Conservation (phyloP, 2,113 vertebrate species). For the Pogona vitticeps region DNA sequence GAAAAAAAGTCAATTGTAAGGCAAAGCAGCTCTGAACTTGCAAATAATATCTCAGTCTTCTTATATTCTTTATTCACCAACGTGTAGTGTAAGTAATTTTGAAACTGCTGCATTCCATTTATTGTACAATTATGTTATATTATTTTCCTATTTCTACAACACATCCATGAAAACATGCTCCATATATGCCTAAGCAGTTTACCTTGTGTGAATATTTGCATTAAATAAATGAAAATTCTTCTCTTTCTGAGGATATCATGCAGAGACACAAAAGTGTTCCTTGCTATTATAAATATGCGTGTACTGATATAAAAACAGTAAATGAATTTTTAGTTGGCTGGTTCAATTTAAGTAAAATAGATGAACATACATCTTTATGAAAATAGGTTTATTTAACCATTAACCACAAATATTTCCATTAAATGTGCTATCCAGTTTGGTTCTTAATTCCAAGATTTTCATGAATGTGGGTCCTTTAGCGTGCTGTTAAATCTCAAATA, state of each 20-base stretch:
- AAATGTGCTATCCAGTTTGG: slow-evolving; percentile 64
- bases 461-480: slow-evolving; percentile 51
- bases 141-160: slow-evolving; percentile 76
- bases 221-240: slow-evolving; percentile 81
- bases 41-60: slow-evolving; percentile 61
- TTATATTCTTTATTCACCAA: slow-evolving; percentile 60
- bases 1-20: slow-evolving; percentile 69
- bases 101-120: slow-evolving; percentile 72
- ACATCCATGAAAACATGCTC: slow-evolving; percentile 72
- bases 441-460: slow-evolving; percentile 65
- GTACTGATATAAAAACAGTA: slow-evolving; percentile 76
- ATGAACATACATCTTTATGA: slow-evolving; percentile 69
- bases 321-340: slow-evolving; percentile 81
- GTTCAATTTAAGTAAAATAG: slow-evolving; percentile 78
- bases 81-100: slow-evolving; percentile 66
- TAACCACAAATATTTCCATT: slow-evolving; percentile 75
- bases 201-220: slow-evolving; percentile 78
- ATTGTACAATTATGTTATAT: slow-evolving; percentile 78
- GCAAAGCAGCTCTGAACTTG: slow-evolving; percentile 60
- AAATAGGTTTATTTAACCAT: slow-evolving; percentile 77
- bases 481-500: slow-evolving; percentile 49
- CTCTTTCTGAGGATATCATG: slow-evolving; percentile 72
- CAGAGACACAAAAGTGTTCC: slow-evolving; percentile 74
- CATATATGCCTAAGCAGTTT: slow-evolving; percentile 74
- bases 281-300: slow-evolving; percentile 75